Conservation (phyloP, 2,888 invertebrate genomes). For the Mythimna vitellina region DNA sequence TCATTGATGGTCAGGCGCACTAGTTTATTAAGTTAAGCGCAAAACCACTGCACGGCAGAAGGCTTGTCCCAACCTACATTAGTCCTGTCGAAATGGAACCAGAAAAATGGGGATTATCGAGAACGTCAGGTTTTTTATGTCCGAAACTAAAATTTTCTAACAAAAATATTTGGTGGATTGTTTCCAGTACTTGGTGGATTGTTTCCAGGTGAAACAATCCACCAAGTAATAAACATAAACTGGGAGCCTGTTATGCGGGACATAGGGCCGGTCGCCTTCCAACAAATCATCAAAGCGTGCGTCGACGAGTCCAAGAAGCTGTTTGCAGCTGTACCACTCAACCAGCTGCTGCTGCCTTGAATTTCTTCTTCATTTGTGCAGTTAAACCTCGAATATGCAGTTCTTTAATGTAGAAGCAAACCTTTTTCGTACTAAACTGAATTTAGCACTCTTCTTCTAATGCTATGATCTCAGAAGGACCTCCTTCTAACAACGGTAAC, state of each 20-base stretch:
- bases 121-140: background rate
- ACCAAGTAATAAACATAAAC: constrained; percentile 84
- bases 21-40: too few species aligned
- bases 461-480: too few species aligned
- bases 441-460: background rate
- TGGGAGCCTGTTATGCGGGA: constrained; percentile 89
- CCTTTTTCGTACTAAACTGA: background rate
- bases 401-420: background rate
- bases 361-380: constrained; percentile 4
- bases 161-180: too few species aligned
- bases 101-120: background rate
- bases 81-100: too few species aligned
- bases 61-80: background rate
- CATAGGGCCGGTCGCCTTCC: constrained; percentile 85
- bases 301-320: constrained; percentile 86
- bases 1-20: too few species aligned
- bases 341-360: constrained; percentile 76
- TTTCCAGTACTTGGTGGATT: too few species aligned
- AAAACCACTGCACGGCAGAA: background rate
- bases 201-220: constrained; percentile 80
- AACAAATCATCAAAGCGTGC: constrained; percentile 85
- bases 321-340: constrained; percentile 81
- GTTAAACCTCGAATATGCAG: constrained; percentile 16
- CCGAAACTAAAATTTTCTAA: background rate
- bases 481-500: too few species aligned